Base-by-base conservation (phyloP, 2,113 vertebrate species). In the Petrocephalus zakoni region DNA sequence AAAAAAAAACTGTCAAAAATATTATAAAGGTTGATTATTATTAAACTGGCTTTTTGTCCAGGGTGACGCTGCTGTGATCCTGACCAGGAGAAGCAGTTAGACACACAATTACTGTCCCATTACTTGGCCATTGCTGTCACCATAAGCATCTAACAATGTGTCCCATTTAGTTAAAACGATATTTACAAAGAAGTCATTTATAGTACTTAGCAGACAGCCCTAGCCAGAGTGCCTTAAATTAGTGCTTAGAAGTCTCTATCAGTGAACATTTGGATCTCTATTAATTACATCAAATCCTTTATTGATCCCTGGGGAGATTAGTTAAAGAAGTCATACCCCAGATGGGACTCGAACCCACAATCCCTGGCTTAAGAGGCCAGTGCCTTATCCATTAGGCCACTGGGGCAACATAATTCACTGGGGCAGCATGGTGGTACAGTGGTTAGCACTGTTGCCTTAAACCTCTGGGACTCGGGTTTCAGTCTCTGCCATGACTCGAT, bases 331-430 rank as follows among this genome's bases (percentile, higher is more conserved):
- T 3, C 42, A 42, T 3, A 91, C 89, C 89, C 90, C 87, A 91
- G 84, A 90, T 84, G 89, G 85, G 87, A 90, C 72, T 90, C 82
- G 90, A 92, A 92, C 91, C 89, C 90, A 91, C 92, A 92, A 91
- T 91, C 92, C 90, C 91, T 91, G 92, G 92, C 90, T 93, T 92
- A 92, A 91, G 90, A 92, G 92, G 92, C 91, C 91, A 92, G 90
- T 92, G 91, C 92, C 91, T 93, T 93, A 92, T 92, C 91, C 91
- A 93, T 92, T 93, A 92, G 91, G 86, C 89, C 89, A 87, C 87
- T 56, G 72, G 87, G 87, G 72, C 87, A 56, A 1, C 1, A 0
- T 2, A 42, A 42, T 42, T 29, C n/a, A 29, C 61, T 29, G 29
- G n/a, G 61, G n/a, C 25, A 68, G 61, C 61, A 68, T 68, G 10